Base-by-base conservation (phyloP, 2,797 vertebrate genomes). In the Cygnus olor region DNA sequence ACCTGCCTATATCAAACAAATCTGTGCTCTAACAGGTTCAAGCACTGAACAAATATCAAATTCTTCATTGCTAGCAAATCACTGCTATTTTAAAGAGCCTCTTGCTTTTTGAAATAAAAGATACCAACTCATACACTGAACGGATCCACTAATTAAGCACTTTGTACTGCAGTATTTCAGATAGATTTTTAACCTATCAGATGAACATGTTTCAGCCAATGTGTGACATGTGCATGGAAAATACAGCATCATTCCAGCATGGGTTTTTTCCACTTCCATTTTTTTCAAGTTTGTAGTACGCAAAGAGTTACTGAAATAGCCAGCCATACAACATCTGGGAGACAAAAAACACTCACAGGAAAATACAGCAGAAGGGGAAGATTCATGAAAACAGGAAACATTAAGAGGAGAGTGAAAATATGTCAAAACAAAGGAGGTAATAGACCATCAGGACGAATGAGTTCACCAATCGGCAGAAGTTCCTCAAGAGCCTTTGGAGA, bases 311-410 rank as follows among this genome's bases (percentile, higher is more conserved):
- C 97, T 94, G 96, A 98, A 98, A 98, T 98, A 98, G 92, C 94
- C 80, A 84, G 40, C 70, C 88, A 72, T 76, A 81, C 95, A 94
- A 96, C 97, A 98, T 97, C 98, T 98, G 98, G 97, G 95, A 97
- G 96, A 88, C 94, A 97, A 97, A 95, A 96, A 97, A 98, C 97
- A 97, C 96, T 94, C 94, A 96, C 98, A 98, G 98, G 98, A 98
- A 98, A 98, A 95, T 96, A 96, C 93, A 88, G 96, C 97, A 96
- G 88, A 96, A 96, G 95, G 92, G 97, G 96, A 96, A 97, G 97
- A 97, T 92, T 96, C 96, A 95, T 66, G 92, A 97, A 98, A 98
- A 98, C 98, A 98, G 98, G 98, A 98, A 98, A 96, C 96, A 89
- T 92, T 95, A 97, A 97, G 94, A 95, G 90, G 80, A 96, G 96